Evolutionary conservation across 2,113 vertebrate genomes (phyloP), one percentile per base, ranked within the genome.

Genomic region (Mormoops blainvillei): DNA sequence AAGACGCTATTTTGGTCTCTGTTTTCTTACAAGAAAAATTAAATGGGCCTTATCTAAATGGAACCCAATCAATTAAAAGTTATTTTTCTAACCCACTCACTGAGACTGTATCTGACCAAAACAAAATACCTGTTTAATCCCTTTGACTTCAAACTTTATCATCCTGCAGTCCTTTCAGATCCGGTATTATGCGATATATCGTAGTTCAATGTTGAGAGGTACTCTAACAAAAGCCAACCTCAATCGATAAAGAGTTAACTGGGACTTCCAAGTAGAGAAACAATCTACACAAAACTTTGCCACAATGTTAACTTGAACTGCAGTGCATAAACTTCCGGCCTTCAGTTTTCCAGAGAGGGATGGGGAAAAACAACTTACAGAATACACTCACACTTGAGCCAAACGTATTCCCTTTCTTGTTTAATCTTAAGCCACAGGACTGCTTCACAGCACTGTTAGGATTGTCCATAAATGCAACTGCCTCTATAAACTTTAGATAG

Each of bases 111-210:
- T 65, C 97, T 97, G 65, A 92, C 97, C 96, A 85, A 92, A 94
- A 96, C 95, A 95, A 96, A 97, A 96, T 96, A 97, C 97, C 97
- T 97, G 96, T 96, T 97, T 71, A 98, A 94, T 97, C 96, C 93
- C 97, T 95, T 95, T 96, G 97, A 80, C 20, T 36, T 65, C 76
- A 38, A 92, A 28, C 41, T 96, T 22, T 33, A 94, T 93, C 90
- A 91, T 94, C 20, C 81, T 96, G 76, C 70, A 84, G 52, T 87
- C 50, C 94, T 97, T 92, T 80, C 70, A 96, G 31, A 96, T 67
- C 73, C 41, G 15, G 26, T 26, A 54, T 82, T 26, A 92, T 19
- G 12, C 89, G 89, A 95, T 83, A 92, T 68, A 95, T 56, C 56
- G 85, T 65, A 95, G 97, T 89, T 97, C 88, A 97, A 93, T 95